Evolutionary conservation across 92 coral and sea anemone species (phyloP).

Genomic region (Epizoanthus rinbou): DNA sequence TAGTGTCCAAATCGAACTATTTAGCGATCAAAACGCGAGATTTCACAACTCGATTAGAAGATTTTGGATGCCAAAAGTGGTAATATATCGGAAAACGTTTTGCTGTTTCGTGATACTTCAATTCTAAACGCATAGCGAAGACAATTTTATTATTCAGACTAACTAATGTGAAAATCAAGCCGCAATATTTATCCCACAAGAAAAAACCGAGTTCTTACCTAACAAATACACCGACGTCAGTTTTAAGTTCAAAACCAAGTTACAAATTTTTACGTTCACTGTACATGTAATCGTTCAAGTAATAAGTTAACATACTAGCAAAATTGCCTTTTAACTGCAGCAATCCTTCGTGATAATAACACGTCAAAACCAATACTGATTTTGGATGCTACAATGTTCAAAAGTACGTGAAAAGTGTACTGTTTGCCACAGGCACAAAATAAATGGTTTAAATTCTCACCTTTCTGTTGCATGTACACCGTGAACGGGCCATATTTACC

Average conservation of each 20-base stretch:
- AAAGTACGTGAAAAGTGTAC: neutral
- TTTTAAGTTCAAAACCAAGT: neutral
- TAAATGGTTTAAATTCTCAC: neutral
- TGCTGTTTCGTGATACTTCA: neutral
- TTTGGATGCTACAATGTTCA: neutral
- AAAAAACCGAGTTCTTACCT: neutral
- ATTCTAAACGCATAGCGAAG: neutral
- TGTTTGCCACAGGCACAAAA: neutral
- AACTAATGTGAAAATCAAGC: neutral
- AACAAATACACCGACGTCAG: no score
- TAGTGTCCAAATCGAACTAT: conserved; percentile 8
- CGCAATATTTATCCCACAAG: no score
- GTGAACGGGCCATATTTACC: conserved; percentile 30
- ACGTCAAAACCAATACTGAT: neutral
- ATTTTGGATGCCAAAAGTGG: neutral
- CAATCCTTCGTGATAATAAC: neutral
- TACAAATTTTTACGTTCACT: neutral
- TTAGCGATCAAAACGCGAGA: neutral
- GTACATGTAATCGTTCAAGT: neutral
- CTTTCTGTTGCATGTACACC: conserved; percentile 25
- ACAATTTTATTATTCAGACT: neutral
- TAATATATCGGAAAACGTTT: neutral
- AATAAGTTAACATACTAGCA: neutral
- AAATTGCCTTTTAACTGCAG: neutral
- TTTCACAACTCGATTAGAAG: neutral